Base-by-base conservation (phyloP, 2,113 vertebrate genomes). In the Cheilinus undulatus region DNA sequence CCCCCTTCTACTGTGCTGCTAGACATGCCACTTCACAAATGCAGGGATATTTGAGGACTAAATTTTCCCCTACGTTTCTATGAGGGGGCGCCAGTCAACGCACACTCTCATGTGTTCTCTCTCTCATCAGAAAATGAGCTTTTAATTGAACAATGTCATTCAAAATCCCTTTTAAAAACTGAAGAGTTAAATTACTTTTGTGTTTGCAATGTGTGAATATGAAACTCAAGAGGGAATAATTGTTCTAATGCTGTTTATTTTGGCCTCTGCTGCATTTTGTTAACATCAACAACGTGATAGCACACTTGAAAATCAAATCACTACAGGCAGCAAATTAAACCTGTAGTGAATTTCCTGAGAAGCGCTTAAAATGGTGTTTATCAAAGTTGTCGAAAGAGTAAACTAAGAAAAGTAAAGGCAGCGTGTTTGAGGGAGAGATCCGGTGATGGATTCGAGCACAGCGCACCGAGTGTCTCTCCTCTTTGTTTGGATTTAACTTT, bases 401-500 rank as follows among this genome's bases (percentile, higher is more conserved):
- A 76, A 85, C 78, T 60, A 82, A 83, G 77, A 88, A 87, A 92
- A 92, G 88, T 92, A 84, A 83, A 87, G 82, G 76, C 86, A 84
- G 83, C 66, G 61, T 80, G 82, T 92, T 82, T 93, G 86, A 89
- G 87, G 84, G 79, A 92, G 84, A 84, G 83, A 92, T 85, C 82
- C 66, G 69, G 75, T 82, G 91, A 92, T 78, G 83, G 90, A 89
- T 88, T 83, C 67, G 59, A 86, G 74, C 59, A 81, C 83, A 69
- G 73, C 40, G 78, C 82, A 80, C 46, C 68, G 27, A 84, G 86
- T 76, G 49, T 77, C 79, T 77, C 79, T 85, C 78, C 82, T 92
- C 91, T 93, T 94, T 94, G 92, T 94, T 94, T 93, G 93, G 90
- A 89, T 94, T 92, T 89, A 90, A 89, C 86, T 90, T 92, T 86